These are phyloP conservation scores for Dipodomys spectabilis DNA, from an alignment of 2,113 vertebrate species.

Conservation along the genomic window DNA sequence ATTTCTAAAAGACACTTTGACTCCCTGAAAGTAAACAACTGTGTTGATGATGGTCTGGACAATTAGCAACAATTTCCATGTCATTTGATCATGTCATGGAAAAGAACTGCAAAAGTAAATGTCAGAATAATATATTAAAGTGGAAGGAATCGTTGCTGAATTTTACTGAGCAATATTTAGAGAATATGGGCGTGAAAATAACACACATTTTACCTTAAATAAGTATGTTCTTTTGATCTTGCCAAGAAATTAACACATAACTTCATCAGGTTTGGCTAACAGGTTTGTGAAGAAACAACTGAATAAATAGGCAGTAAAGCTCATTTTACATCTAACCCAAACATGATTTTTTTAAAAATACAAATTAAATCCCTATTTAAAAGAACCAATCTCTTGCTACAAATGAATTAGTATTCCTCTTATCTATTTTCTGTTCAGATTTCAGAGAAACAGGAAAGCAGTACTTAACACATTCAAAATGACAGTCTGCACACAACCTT, in stretches of 20 bases:
- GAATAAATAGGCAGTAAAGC: background rate
- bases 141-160: slow-evolving; percentile 20
- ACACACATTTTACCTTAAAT: slow-evolving; percentile 35
- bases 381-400: background rate
- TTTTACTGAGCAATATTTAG: slow-evolving; percentile 22
- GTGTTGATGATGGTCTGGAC: slow-evolving; percentile 15
- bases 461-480: background rate
- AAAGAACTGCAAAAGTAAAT: slow-evolving; percentile 34
- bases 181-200: background rate
- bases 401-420: background rate
- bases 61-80: slow-evolving; percentile 42
- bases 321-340: background rate
- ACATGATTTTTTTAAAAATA: slow-evolving; percentile 20
- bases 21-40: slow-evolving; percentile 4
- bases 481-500: slow-evolving; percentile 12
- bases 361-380: background rate
- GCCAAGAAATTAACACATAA: slow-evolving; percentile 48
- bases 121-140: slow-evolving; percentile 29
- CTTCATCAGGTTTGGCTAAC: slow-evolving; percentile 37
- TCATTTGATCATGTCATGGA: slow-evolving; percentile 11
- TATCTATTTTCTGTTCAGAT: background rate
- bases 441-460: slow-evolving; percentile 31
- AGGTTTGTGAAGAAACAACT: slow-evolving; percentile 39
- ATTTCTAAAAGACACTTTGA: slow-evolving; percentile 40
- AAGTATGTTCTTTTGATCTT: slow-evolving; percentile 2